These are phyloP conservation scores for Metacarcinus magister DNA, from an alignment of 2,888 invertebrate genomes.

Conservation along the genomic window DNA sequence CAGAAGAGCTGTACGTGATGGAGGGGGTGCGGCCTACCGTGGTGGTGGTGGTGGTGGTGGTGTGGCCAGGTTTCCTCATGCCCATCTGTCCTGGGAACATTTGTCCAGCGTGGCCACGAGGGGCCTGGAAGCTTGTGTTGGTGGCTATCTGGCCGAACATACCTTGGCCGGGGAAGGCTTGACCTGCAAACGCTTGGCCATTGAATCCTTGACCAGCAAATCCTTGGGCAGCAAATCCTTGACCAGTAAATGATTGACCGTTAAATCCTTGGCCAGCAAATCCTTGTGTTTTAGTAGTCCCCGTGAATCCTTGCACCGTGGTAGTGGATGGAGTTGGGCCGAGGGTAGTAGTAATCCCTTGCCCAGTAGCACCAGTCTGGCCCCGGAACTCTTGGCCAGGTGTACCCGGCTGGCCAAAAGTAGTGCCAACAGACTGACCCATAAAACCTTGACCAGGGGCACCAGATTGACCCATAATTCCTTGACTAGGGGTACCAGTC, in stretches of 20 bases:
- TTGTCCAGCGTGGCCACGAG: not conserved
- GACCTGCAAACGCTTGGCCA: not conserved
- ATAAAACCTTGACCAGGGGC: not conserved
- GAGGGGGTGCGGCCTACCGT: not conserved
- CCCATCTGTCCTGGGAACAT: not conserved
- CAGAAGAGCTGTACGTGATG: not conserved
- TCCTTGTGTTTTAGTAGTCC: not conserved
- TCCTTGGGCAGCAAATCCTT: not conserved
- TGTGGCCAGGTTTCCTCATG: not conserved
- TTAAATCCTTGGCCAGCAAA: conserved; percentile 15
- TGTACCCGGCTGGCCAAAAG: not conserved
- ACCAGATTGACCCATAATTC: not conserved
- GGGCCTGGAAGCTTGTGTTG: not conserved
- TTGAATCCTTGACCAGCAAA: conserved; percentile 15
- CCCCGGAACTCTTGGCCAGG: conserved; percentile 1
- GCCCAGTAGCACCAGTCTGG: not conserved
- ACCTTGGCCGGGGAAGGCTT: not conserved
- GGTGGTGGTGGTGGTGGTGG: not conserved
- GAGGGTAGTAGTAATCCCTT: not conserved
- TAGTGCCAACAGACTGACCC: not conserved
- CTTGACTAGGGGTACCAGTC: not conserved
- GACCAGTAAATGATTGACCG: not conserved
- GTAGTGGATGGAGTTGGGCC: not conserved
- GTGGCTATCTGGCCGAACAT: not conserved
- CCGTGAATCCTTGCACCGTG: not conserved